Percentiles rank a stretch among this genome's conserved stretches.
These are phyloP conservation scores for Carassius auratus DNA, from an alignment of 2,113 vertebrate species.

Conservation along the genomic window DNA sequence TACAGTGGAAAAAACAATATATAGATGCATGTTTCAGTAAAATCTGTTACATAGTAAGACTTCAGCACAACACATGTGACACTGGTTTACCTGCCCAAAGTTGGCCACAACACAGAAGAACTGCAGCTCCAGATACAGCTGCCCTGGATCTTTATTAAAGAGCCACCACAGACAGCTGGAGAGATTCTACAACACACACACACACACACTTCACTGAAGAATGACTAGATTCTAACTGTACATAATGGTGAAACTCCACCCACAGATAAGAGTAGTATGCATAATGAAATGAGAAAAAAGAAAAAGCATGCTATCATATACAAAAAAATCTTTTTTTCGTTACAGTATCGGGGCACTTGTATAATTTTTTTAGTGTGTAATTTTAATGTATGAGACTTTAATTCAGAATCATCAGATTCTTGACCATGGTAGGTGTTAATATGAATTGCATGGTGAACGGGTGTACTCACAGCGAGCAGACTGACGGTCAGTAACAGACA, in stretches of 20 bases:
- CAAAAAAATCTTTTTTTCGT: neutral
- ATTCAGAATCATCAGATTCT: too few relatives aligned
- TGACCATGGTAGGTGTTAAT: too few relatives aligned
- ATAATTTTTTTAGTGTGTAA: too few relatives aligned
- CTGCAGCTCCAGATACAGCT: slow-evolving; percentile 91
- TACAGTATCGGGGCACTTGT: too few relatives aligned
- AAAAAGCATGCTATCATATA: neutral
- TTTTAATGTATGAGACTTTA: too few relatives aligned
- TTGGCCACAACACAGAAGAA: slow-evolving; percentile 95
- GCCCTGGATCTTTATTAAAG: slow-evolving; percentile 85
- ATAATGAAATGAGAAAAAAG: neutral
- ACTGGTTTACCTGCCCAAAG: slow-evolving; percentile 89
- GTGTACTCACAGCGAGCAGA: slow-evolving; percentile 88
- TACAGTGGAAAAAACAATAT: slow-evolving; percentile 63
- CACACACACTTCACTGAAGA: neutral
- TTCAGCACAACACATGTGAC: neutral
- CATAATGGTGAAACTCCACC: neutral
- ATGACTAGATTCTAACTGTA: neutral
- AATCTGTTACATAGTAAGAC: neutral
- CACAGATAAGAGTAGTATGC: neutral
- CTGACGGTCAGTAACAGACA: slow-evolving; percentile 89
- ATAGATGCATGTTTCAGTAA: slow-evolving; percentile 2
- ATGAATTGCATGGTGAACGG: too few relatives aligned
- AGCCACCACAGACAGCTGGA: slow-evolving; percentile 95
- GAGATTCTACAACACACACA: slow-evolving; percentile 81